These are phyloP conservation scores for Bicyclus anynana DNA, from an alignment of 1,140 invertebrate genomes.

Conservation along the genomic window DNA sequence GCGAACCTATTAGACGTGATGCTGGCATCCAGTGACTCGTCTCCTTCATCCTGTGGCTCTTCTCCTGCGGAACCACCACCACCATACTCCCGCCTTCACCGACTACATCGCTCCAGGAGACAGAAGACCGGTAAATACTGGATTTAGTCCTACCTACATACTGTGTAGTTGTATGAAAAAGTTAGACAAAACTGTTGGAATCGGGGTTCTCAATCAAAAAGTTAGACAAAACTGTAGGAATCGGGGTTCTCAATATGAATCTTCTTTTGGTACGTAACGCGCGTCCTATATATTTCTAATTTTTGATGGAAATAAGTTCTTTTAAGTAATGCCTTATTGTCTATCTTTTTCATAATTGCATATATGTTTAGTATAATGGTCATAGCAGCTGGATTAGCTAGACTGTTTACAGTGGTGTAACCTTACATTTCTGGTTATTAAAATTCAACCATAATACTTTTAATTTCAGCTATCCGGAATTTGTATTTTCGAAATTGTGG, in stretches of 20 bases:
- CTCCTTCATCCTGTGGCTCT: constrained; percentile 82
- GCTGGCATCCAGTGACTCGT: constrained; percentile 84
- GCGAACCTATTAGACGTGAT: constrained; percentile 86
- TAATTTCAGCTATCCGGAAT: too few species aligned
- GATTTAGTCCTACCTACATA: neutral
- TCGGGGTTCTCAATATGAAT: too few species aligned
- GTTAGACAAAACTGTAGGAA: neutral
- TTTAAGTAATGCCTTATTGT: too few species aligned
- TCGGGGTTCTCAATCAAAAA: too few species aligned
- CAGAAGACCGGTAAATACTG: constrained; percentile 84
- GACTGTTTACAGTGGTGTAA: neutral
- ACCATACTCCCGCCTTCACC: constrained; percentile 83
- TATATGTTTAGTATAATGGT: neutral
- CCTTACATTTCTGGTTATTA: neutral
- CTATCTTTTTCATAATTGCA: neutral
- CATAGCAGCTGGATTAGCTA: constrained; percentile 1
- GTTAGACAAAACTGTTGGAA: neutral
- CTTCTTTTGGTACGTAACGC: too few species aligned
- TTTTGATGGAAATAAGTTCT: too few species aligned
- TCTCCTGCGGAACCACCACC: constrained; percentile 80
- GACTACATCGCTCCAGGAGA: constrained; percentile 82
- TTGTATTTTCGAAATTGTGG: too few species aligned
- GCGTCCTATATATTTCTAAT: too few species aligned
- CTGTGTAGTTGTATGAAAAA: neutral
- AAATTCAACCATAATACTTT: too few species aligned